phyloP scores from a whole-genome alignment of 1,140 invertebrate species.

The Leucophenga varia region DNA sequence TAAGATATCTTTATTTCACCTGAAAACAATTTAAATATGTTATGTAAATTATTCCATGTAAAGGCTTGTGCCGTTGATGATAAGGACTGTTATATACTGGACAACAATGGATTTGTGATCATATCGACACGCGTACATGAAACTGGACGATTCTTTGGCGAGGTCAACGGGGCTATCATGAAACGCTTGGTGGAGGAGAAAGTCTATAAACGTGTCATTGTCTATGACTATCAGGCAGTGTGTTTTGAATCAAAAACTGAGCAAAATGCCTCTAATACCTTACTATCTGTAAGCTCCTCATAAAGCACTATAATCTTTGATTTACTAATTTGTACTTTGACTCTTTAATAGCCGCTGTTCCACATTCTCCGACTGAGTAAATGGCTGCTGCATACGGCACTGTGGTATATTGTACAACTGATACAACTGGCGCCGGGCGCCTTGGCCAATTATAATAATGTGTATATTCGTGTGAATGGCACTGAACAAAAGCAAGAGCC shows the following conservation, averaged over 20 bases:
- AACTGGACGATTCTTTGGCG: conserved; percentile 85
- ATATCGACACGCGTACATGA: conserved; percentile 72
- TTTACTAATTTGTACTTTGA: background rate
- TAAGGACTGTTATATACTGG: conserved; percentile 82
- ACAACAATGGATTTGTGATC: conserved; percentile 87
- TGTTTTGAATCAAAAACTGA: conserved; percentile 70
- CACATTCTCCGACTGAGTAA: conserved; percentile 52
- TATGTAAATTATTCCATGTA: too few relatives aligned
- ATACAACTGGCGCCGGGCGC: conserved; percentile 47
- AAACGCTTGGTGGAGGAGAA: conserved; percentile 72
- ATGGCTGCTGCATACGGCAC: conserved; percentile 58
- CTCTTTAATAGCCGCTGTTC: conserved; percentile 55
- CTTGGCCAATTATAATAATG: conserved; percentile 55
- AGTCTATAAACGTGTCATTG: conserved; percentile 73
- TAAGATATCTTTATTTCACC: background rate
- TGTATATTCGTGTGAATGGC: conserved; percentile 36
- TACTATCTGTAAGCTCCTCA: conserved; percentile 63
- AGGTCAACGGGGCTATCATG: conserved; percentile 80
- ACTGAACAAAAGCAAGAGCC: conserved; percentile 24
- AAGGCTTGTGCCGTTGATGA: conserved; percentile 71
- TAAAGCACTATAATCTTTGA: background rate
- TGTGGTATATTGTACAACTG: conserved; percentile 57
- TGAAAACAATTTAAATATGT: background rate
- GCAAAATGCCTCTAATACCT: conserved; percentile 62
- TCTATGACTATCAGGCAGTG: conserved; percentile 89